Base-by-base conservation (phyloP, 2,113 vertebrate genomes). In the Larimichthys polyactis region DNA sequence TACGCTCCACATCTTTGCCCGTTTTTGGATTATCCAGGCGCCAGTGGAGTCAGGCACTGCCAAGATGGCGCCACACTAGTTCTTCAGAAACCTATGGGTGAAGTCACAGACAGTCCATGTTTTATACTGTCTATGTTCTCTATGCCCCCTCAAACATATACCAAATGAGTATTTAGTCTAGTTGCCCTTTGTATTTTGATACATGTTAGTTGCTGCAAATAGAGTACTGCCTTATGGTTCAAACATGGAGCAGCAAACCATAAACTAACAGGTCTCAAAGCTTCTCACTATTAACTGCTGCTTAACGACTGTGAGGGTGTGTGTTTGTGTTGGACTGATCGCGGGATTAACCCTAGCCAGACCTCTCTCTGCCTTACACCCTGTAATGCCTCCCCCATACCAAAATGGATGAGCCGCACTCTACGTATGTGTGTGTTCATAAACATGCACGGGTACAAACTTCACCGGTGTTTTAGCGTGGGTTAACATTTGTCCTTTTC, bases 291-390 rank as follows among this genome's bases (percentile, higher is more conserved):
- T 81, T 77, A 88, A 83, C 68, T 64, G 62, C 81, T 86, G 81
- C 80, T 84, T 87, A 89, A 83, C 43, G 22, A 52, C 64, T 9
- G 11, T 40, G 5, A n/a, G 43, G 4, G 46, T 70, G 60, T 75
- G 15, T 75, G 66, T 76, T 17, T 78, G 58, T 80, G 76, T 81
- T 64, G 71, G 74, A 69, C 75, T 83, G 85, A 86, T 83, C 86
- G 89, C 81, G 49, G 85, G 87, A 91, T 91, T 90, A 91, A 90
- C 82, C 87, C 85, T 60, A 14, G 52, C 58, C 62, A 75, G 83
- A 82, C 83, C 77, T 89, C 79, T 64, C 81, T 32, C 52, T 73
- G 59, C 67, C 69, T 81, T 89, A 67, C 51, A 82, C 55, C 51
- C 77, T n/a, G 20, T 69, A 83, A 68, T 8, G 1, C 46, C 58